phyloP scores from a whole-genome alignment of 2,888 invertebrate species.

The Leptopterna dolabrata region DNA sequence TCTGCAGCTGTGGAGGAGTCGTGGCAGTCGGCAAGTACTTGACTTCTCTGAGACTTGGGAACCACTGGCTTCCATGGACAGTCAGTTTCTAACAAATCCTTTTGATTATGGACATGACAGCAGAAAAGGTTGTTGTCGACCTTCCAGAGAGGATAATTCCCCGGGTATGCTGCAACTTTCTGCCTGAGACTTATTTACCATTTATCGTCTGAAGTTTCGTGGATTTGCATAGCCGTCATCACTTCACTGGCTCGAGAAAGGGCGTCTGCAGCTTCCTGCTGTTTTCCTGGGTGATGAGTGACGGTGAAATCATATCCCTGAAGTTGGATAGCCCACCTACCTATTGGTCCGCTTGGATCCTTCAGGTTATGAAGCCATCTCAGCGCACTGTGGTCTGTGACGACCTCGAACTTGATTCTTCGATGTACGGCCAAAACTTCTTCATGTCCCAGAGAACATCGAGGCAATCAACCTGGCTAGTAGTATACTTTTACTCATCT shows the following conservation, averaged over 20 bases:
- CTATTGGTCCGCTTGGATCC: conserved; percentile 61
- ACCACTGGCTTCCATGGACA: not conserved
- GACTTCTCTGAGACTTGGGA: conserved; percentile 49
- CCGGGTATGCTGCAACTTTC: not conserved
- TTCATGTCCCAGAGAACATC: conserved; percentile 61
- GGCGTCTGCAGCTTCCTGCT: not conserved
- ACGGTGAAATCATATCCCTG: not conserved
- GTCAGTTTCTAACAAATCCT: not conserved
- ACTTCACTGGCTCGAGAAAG: not conserved
- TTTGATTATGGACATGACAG: not conserved
- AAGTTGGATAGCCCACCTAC: conserved; percentile 59
- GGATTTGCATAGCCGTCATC: not conserved
- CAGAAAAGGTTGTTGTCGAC: not conserved
- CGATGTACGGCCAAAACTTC: conserved; percentile 57
- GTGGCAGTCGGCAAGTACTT: conserved; percentile 8
- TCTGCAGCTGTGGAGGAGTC: not conserved
- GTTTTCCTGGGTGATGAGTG: not conserved
- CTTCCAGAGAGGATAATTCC: not conserved
- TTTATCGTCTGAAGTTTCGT: not conserved
- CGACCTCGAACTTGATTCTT: conserved; percentile 53
- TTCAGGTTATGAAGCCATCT: conserved; percentile 61
- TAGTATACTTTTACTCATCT: conserved; percentile 60
- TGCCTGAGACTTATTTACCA: not conserved
- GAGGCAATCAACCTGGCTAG: conserved; percentile 62
- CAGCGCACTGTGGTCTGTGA: conserved; percentile 61